These are phyloP conservation scores for Phytoseiulus persimilis DNA, from an alignment of 2,888 invertebrate genomes.

Conservation along the genomic window DNA sequence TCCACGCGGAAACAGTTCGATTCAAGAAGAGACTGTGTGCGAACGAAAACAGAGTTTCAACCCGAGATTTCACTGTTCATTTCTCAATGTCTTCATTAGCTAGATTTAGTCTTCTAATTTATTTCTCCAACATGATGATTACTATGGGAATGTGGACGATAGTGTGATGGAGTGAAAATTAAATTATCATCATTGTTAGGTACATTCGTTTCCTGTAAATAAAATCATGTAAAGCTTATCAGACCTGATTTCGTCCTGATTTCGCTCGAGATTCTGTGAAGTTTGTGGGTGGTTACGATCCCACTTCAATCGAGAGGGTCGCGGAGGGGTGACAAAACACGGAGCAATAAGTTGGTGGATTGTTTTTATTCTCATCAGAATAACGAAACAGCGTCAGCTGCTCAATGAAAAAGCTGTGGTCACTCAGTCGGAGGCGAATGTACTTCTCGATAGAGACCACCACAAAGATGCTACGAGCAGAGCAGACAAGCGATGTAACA, in stretches of 20 bases:
- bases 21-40: not conserved
- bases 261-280: not conserved
- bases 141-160: not conserved
- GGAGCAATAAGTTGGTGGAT: no score
- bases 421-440: no score
- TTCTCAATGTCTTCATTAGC: not conserved
- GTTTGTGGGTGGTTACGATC: no score
- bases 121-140: not conserved
- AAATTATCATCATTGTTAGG: slow-evolving; percentile 5
- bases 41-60: not conserved
- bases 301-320: no score
- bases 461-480: no score
- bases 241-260: not conserved
- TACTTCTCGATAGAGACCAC: no score
- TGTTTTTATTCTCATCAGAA: no score
- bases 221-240: not conserved
- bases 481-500: no score
- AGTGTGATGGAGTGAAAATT: not conserved
- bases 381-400: no score
- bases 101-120: not conserved
- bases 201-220: not conserved
- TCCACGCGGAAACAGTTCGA: not conserved
- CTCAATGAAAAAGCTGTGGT: no score
- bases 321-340: no score
- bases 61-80: not conserved